phyloP scores from a whole-genome alignment of 2,888 invertebrate genomes.

The Pteria penguin region DNA sequence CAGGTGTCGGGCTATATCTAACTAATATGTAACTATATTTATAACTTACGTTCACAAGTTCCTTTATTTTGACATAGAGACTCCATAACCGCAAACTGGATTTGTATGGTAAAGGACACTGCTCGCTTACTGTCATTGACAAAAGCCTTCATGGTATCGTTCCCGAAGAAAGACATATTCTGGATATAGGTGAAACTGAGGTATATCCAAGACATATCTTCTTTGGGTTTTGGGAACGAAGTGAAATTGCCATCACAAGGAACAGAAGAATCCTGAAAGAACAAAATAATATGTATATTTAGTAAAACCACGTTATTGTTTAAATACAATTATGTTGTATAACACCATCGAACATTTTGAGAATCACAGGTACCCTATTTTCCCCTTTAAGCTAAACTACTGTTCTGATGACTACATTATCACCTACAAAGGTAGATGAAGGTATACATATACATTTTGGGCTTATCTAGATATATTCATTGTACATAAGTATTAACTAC shows the following conservation, averaged over 20 bases:
- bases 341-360: too few species aligned
- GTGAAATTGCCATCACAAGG: slow-evolving; percentile 18
- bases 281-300: background rate
- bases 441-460: too few species aligned
- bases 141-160: slow-evolving; percentile 35
- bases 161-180: slow-evolving; percentile 36
- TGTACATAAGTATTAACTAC: too few species aligned
- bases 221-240: background rate
- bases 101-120: slow-evolving; percentile 36
- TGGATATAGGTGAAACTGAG: slow-evolving; percentile 38
- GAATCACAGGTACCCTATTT: too few species aligned
- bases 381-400: too few species aligned
- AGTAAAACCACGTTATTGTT: too few species aligned
- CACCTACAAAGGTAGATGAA: too few species aligned
- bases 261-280: slow-evolving; percentile 17
- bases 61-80: slow-evolving; percentile 48
- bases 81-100: slow-evolving; percentile 47
- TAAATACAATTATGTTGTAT: background rate
- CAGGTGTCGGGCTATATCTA: too few species aligned
- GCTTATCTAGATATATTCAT: too few species aligned
- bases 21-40: too few species aligned
- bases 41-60: slow-evolving; percentile 38
- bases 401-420: too few species aligned
- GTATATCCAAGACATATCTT: slow-evolving; percentile 32
- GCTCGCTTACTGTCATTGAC: slow-evolving; percentile 26